phyloP scores from a whole-genome alignment of 2,113 vertebrate genomes.

The Pelvicachromis taeniatus region DNA sequence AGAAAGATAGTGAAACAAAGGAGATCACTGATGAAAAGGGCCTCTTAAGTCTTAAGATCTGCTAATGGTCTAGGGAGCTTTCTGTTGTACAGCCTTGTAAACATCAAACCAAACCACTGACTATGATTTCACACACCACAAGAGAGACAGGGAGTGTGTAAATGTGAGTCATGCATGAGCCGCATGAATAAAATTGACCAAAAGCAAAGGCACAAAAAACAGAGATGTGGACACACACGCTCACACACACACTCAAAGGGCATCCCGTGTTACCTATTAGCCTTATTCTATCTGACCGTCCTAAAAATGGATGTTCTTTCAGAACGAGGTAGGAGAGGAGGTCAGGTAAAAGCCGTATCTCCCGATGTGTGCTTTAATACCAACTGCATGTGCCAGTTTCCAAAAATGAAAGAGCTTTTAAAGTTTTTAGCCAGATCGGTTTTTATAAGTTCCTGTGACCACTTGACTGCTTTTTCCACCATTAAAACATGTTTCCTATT shows the following conservation, averaged over 20 bases:
- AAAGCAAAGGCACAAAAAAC: background rate
- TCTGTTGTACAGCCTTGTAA: conserved; percentile 33
- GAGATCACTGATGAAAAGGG: background rate
- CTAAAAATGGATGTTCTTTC: background rate
- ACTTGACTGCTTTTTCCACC: background rate
- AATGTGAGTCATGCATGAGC: conserved; percentile 22
- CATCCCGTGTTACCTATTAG: background rate
- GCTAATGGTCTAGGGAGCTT: conserved; percentile 24
- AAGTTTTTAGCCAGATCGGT: background rate
- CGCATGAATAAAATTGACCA: background rate
- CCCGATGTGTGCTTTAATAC: background rate
- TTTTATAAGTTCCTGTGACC: background rate
- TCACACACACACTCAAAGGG: background rate
- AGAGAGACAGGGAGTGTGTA: conserved; percentile 16
- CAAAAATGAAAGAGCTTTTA: background rate
- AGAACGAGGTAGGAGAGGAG: background rate
- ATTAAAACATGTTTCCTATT: conserved; percentile 6
- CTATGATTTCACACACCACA: conserved; percentile 43
- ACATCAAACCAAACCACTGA: conserved; percentile 53
- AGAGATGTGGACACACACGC: background rate
- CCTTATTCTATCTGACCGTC: background rate
- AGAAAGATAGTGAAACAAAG: background rate
- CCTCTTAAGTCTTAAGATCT: conserved; percentile 10
- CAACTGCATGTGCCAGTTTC: background rate
- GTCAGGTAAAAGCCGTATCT: background rate